These are phyloP conservation scores for Neodiprion fabricii DNA, from an alignment of 1,140 invertebrate genomes.

Conservation along the genomic window DNA sequence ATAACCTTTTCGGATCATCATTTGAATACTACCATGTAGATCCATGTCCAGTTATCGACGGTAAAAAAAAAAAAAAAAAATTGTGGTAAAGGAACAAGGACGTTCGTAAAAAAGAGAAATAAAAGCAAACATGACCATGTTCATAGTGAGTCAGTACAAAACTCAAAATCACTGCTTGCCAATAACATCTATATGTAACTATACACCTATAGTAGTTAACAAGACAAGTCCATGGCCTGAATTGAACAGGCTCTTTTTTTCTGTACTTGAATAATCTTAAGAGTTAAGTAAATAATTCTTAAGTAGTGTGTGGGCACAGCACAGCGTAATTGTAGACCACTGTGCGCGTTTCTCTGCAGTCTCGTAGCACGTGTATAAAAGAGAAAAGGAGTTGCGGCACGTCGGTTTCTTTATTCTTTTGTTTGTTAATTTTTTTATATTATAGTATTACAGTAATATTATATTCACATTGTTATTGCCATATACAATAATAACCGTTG, in stretches of 20 bases:
- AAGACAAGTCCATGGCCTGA: slow-evolving; percentile 50
- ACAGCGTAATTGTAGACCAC: slow-evolving; percentile 39
- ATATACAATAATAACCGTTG: not conserved
- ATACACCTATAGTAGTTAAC: slow-evolving; percentile 59
- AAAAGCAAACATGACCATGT: not conserved
- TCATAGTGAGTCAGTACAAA: not conserved
- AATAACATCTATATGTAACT: slow-evolving; percentile 48
- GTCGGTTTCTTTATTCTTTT: not conserved
- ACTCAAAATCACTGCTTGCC: slow-evolving; percentile 47
- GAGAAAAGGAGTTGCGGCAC: slow-evolving; percentile 1
- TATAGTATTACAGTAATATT: not conserved
- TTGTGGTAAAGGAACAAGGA: not conserved
- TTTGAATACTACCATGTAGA: too few species aligned
- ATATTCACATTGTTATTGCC: not conserved
- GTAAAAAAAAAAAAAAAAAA: not conserved
- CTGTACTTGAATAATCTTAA: slow-evolving; percentile 45
- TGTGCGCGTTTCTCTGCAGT: slow-evolving; percentile 28
- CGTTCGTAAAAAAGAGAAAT: not conserved
- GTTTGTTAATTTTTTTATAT: not conserved
- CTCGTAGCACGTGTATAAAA: not conserved
- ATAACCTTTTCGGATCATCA: too few species aligned
- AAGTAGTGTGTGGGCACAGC: not conserved
- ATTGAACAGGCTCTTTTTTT: slow-evolving; percentile 32
- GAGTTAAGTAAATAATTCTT: slow-evolving; percentile 33
- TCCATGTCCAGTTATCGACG: too few species aligned